These are phyloP conservation scores for Genyomyrus donnyi DNA, from an alignment of 2,113 vertebrate genomes.

Conservation along the genomic window DNA sequence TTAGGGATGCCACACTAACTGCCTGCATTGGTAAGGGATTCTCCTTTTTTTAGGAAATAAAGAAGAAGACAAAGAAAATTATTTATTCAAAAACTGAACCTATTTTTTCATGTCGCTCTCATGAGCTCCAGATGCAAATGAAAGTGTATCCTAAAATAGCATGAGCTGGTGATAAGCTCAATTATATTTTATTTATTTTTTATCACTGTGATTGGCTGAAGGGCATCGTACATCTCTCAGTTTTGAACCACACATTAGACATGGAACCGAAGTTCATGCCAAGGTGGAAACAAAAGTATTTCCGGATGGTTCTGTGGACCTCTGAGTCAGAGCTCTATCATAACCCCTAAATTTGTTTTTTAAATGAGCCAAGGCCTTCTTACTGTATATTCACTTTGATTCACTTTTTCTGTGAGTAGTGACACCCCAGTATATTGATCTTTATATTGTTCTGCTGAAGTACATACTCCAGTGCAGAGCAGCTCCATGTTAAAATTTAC, in stretches of 20 bases:
- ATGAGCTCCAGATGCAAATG: slow-evolving; percentile 59
- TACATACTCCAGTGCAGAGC: neutral
- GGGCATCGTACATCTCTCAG: neutral
- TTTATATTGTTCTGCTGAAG: neutral
- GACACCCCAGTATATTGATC: neutral
- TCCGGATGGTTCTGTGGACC: neutral
- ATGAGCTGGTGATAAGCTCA: slow-evolving; percentile 23
- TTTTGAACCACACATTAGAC: neutral
- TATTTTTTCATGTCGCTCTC: slow-evolving; percentile 45
- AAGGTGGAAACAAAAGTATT: neutral
- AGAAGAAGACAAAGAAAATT: slow-evolving; percentile 24
- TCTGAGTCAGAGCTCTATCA: neutral
- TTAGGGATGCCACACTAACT: neutral
- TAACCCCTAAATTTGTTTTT: slow-evolving; percentile 11
- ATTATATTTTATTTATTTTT: slow-evolving; percentile 33
- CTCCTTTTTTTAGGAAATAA: neutral
- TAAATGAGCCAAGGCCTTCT: slow-evolving; percentile 4
- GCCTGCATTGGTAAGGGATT: neutral
- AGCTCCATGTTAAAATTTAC: neutral
- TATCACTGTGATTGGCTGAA: neutral
- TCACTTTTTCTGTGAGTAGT: neutral
- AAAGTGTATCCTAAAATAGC: slow-evolving; percentile 25
- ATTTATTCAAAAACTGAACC: slow-evolving; percentile 46
- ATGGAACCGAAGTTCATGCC: neutral
- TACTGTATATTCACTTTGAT: slow-evolving; percentile 2